Conservation (phyloP, 2,113 vertebrate species). For the Salminus brasiliensis region DNA sequence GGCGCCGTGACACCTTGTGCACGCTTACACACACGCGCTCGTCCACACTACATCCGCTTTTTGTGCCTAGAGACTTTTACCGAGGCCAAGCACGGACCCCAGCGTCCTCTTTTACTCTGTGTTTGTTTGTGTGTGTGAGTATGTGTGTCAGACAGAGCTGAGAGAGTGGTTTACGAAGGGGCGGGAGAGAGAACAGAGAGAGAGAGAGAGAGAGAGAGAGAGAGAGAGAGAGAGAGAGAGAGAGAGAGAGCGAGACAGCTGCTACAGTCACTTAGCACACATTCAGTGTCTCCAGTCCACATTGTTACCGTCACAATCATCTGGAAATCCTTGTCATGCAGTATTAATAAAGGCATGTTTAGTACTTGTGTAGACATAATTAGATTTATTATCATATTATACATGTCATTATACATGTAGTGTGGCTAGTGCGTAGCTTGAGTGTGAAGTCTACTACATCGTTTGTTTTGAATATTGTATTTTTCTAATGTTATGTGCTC, state of each 20-base stretch:
- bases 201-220: neutral
- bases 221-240: neutral
- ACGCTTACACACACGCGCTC: neutral
- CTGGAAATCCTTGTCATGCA: neutral
- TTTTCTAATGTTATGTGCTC: no score
- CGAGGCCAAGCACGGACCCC: neutral
- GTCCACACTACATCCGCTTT: neutral
- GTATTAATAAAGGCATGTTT: no score
- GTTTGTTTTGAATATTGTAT: no score
- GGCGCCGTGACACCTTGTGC: neutral
- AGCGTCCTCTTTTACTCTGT: constrained; percentile 48
- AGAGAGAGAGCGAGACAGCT: constrained; percentile 13
- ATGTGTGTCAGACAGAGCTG: constrained; percentile 23
- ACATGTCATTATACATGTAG: no score
- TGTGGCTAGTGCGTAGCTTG: no score
- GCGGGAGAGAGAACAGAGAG: neutral
- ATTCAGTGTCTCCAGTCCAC: neutral
- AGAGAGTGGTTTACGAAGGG: neutral
- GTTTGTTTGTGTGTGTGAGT: constrained; percentile 45
- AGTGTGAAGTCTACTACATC: no score
- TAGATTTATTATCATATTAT: no score
- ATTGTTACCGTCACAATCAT: constrained; percentile 31
- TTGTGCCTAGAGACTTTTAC: neutral
- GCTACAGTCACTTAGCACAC: constrained; percentile 46
- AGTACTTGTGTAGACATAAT: no score